These are phyloP conservation scores for Hirtodrosophila confusa DNA, from an alignment of 2,888 invertebrate genomes.

Conservation along the genomic window DNA sequence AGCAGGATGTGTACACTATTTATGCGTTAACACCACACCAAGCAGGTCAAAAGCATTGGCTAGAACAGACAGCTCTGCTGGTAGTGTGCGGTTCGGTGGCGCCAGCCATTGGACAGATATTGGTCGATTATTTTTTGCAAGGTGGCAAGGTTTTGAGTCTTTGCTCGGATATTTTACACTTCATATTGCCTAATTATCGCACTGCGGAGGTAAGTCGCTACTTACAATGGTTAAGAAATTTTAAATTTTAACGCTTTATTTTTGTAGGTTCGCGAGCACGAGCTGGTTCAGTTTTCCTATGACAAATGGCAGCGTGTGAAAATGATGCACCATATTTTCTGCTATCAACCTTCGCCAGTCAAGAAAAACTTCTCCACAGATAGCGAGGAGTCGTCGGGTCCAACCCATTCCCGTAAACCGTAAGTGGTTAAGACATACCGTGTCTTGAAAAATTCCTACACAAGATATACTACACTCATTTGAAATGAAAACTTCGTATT, in stretches of 20 bases:
- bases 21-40: constrained; percentile 86
- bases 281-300: constrained; percentile 92
- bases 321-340: constrained; percentile 95
- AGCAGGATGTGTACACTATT: constrained; percentile 87
- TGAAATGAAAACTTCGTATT: neutral
- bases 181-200: constrained; percentile 91
- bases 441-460: constrained; percentile 7
- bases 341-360: constrained; percentile 93
- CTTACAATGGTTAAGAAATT: neutral
- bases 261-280: constrained; percentile 90
- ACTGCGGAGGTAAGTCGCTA: constrained; percentile 89
- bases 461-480: constrained; percentile 3
- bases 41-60: constrained; percentile 81
- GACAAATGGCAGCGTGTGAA: constrained; percentile 93
- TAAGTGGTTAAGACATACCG: constrained; percentile 72
- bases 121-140: constrained; percentile 89
- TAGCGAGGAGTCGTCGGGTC: constrained; percentile 86
- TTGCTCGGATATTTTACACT: constrained; percentile 91
- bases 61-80: constrained; percentile 88
- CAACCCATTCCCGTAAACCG: constrained; percentile 84
- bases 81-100: constrained; percentile 91
- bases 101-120: constrained; percentile 87
- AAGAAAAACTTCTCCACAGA: constrained; percentile 92
- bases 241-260: neutral
- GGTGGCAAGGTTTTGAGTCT: constrained; percentile 91